phyloP scores from a whole-genome alignment of 2,797 vertebrate genomes.

The Siniperca obscura region DNA sequence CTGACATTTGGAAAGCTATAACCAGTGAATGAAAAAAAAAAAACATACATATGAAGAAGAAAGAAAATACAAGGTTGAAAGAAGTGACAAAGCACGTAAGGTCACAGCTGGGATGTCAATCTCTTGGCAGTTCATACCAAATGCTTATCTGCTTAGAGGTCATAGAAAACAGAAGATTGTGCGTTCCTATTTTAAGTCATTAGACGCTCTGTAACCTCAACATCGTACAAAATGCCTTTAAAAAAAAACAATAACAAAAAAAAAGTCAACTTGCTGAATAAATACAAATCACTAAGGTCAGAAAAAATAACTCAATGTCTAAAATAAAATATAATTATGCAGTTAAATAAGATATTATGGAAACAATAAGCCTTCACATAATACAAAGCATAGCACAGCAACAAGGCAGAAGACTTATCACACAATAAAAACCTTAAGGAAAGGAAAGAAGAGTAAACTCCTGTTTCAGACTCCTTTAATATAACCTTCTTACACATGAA shows the following conservation, averaged over 20 bases:
- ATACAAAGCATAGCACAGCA: neutral
- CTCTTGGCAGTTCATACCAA: neutral
- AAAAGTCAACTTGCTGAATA: neutral
- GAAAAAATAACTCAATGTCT: neutral
- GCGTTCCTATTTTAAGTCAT: neutral
- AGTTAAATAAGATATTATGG: neutral
- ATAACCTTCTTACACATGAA: no score
- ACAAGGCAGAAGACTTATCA: neutral
- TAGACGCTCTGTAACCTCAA: neutral
- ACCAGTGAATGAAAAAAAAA: neutral
- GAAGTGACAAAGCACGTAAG: no score
- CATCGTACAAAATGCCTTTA: neutral
- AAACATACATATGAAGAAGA: no score
- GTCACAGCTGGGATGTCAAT: neutral
- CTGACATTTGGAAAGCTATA: neutral
- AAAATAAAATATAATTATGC: neutral
- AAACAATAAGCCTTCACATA: no score
- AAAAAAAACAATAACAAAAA: neutral
- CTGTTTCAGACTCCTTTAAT: neutral
- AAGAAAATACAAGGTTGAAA: no score
- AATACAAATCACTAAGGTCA: neutral
- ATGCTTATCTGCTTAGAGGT: neutral
- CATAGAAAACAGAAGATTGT: neutral
- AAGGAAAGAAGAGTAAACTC: conserved; percentile 28
- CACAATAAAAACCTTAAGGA: conserved; percentile 15